A percentile compares a stretch with the other conserved stretches of the same genome.
Conservation (phyloP, 2,113 vertebrate genomes). For the Phalacrocorax brasilianus region DNA sequence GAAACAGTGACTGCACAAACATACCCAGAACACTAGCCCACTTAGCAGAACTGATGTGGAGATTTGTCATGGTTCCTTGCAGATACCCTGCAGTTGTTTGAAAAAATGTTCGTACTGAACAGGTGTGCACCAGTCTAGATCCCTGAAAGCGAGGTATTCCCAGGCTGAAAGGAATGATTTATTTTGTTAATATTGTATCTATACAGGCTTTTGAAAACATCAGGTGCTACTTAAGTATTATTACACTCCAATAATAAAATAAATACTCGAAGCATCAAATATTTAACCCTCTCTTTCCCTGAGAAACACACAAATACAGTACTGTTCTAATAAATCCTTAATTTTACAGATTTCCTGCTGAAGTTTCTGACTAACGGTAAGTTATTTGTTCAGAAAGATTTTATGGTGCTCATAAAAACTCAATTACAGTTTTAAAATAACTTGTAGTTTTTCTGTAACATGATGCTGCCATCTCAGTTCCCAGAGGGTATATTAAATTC, state of each 20-base stretch:
- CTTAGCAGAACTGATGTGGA: not conserved
- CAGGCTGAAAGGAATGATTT: not conserved
- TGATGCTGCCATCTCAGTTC: slow-evolving; percentile 77
- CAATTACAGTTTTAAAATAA: slow-evolving; percentile 85
- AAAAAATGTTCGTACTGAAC: not conserved
- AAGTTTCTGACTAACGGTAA: slow-evolving; percentile 74
- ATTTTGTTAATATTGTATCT: not conserved
- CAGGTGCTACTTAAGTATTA: slow-evolving; percentile 5
- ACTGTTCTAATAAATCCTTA: slow-evolving; percentile 61
- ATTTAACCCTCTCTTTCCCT: slow-evolving; percentile 22
- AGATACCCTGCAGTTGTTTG: not conserved
- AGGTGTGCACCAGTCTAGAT: not conserved
- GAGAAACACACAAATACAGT: slow-evolving; percentile 36
- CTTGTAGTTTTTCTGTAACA: slow-evolving; percentile 78
- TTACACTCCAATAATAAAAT: slow-evolving; percentile 20
- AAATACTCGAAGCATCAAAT: slow-evolving; percentile 18
- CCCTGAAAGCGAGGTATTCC: not conserved
- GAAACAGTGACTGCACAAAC: not conserved
- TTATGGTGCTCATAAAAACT: slow-evolving; percentile 80
- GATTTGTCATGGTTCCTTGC: not conserved
- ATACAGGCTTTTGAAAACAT: not conserved
- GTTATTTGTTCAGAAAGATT: slow-evolving; percentile 84
- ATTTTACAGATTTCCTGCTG: slow-evolving; percentile 75
- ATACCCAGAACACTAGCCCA: not conserved
- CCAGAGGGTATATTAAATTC: slow-evolving; percentile 84